Percentiles rank a stretch among this genome's conserved stretches.
Evolutionary conservation across 2,797 vertebrate genomes (phyloP).

Genomic region (Amblyraja radiata): DNA sequence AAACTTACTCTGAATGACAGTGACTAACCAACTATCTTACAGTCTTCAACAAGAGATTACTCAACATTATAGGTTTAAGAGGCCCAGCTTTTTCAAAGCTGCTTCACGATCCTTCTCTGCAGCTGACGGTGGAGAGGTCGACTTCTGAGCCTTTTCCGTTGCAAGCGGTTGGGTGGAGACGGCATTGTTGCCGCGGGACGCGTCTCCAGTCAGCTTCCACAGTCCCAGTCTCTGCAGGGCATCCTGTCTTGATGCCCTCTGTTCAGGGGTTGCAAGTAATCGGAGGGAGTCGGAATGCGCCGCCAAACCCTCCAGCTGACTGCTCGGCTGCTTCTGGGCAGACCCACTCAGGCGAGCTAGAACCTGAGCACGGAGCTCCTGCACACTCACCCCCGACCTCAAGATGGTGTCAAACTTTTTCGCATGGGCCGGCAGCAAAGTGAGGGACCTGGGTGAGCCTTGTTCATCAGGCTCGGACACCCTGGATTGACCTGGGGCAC

Average conservation of each 20-base stretch:
- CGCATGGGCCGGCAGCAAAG: constrained; percentile 38
- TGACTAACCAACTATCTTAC: not conserved
- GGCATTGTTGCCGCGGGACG: not conserved
- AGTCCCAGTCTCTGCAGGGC: constrained; percentile 46
- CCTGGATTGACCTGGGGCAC: not conserved
- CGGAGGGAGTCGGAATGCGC: constrained; percentile 17
- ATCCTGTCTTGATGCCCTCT: constrained; percentile 41
- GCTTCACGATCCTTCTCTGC: constrained; percentile 30
- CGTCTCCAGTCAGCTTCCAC: constrained; percentile 38
- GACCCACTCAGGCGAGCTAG: constrained; percentile 39
- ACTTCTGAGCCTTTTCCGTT: not conserved
- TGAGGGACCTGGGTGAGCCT: not conserved
- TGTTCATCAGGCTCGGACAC: not conserved
- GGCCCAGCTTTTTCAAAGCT: constrained; percentile 40
- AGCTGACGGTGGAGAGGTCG: not conserved
- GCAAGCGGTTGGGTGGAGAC: not conserved
- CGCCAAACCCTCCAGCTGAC: constrained; percentile 23
- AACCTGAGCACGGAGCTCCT: constrained; percentile 45
- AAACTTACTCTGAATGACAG: not conserved
- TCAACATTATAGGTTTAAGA: constrained; percentile 30
- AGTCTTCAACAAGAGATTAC: not conserved
- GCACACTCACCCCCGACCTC: constrained; percentile 45
- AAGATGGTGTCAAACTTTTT: constrained; percentile 46
- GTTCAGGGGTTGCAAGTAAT: not conserved
- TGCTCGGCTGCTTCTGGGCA: constrained; percentile 37